Percentiles rank a stretch among this genome's conserved stretches.
Evolutionary conservation across 2,797 vertebrate species (phyloP).

Genomic region (Bufotes viridis): DNA sequence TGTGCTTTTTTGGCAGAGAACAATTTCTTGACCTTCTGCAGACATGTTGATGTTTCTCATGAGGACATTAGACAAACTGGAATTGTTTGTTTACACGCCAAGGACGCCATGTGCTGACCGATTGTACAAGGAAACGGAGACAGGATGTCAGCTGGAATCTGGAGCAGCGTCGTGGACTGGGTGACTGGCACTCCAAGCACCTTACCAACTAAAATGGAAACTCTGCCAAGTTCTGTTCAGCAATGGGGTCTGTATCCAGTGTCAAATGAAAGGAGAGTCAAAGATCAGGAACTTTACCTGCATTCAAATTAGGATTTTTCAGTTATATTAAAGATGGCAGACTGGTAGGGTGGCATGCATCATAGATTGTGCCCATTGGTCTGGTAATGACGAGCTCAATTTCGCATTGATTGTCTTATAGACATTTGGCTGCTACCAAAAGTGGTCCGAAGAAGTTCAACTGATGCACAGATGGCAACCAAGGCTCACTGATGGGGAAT

Average conservation of each 20-base stretch:
- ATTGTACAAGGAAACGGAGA: not conserved
- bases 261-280: not conserved
- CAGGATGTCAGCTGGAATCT: not conserved
- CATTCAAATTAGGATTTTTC: not conserved
- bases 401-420: not conserved
- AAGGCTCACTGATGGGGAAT: too few relatives aligned
- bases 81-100: constrained; percentile 22
- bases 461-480: too few relatives aligned
- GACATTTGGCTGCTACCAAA: too few relatives aligned
- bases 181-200: not conserved
- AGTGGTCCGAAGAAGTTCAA: too few relatives aligned
- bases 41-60: constrained; percentile 14
- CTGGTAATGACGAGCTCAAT: not conserved
- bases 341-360: not conserved
- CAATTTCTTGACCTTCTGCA: constrained; percentile 10
- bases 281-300: not conserved
- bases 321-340: not conserved
- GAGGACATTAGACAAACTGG: not conserved
- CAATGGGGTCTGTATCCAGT: not conserved
- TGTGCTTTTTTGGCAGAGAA: not conserved
- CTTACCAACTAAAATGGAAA: not conserved
- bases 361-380: not conserved
- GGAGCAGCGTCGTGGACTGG: not conserved
- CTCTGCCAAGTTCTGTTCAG: not conserved
- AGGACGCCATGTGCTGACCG: constrained; percentile 8